Base-by-base conservation (phyloP, 2,797 vertebrate genomes). In the Hybognathus amarus region DNA sequence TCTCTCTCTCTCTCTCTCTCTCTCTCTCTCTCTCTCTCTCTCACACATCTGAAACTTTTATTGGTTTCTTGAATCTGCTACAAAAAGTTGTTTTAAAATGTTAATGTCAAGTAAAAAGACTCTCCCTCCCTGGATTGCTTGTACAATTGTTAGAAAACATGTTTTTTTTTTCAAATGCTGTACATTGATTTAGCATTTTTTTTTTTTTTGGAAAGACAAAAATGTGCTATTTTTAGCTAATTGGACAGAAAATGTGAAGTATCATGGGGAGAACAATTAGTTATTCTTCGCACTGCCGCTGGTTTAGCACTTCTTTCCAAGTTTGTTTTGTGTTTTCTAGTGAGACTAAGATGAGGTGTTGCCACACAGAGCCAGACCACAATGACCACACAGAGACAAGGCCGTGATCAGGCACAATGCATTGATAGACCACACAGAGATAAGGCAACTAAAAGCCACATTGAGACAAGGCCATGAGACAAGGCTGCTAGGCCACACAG, bases 311-410 rank as follows among this genome's bases (percentile, higher is more conserved):
- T 15, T 27, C 13, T 70, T 45, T 70, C n/a, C n/a, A 4, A 15
- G 12, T 69, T 69, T 42, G 38, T 42, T 67, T 67, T 67, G 36
- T 40, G 36, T 68, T 69, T 45, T 70, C 13, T 47, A 70, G 40
- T 70, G 22, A 27, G 7, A 27, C 15, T n/a, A 5, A 3, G 4
- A 4, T 70, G 42, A 70, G 40, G 47, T 70, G 13, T 33, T 33
- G 9, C 40, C 40, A 3, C 40, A 42, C 36, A 38, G 36, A 38
- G 36, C 7, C 36, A 11, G 40, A 10, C 40, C 40, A 11, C 11
- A 3, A 11, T 11, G 40, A 11, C 10, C 40, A 42, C 40, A 42
- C 40, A 11, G 40, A 42, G 40, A 11, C 10, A 42, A 42, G 40
- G 10, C 10, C 10, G 10, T 11, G 3, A 42, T 42, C 40, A 42